phyloP scores from a whole-genome alignment of 2,113 vertebrate species.

The Mystacornis crossleyi region DNA sequence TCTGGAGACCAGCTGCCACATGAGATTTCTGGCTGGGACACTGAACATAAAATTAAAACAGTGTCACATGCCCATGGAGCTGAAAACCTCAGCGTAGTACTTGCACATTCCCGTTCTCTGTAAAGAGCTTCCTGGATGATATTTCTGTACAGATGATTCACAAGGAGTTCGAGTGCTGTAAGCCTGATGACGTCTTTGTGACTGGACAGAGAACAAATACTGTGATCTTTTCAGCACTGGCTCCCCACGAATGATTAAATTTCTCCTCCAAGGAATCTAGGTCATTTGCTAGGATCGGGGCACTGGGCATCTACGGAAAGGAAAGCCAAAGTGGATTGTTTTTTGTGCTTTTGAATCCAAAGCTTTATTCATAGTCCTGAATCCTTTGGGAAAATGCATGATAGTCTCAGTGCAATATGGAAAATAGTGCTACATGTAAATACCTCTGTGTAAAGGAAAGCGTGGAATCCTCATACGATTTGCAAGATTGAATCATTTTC shows the following conservation, averaged over 20 bases:
- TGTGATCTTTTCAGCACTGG: conserved; percentile 22
- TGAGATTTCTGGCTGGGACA: conserved; percentile 62
- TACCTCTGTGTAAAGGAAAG: neutral
- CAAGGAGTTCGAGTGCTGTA: neutral
- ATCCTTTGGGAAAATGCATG: neutral
- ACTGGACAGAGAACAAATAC: conserved; percentile 43
- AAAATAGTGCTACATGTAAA: neutral
- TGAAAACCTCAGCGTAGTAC: neutral
- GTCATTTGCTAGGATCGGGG: neutral
- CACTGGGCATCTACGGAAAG: neutral
- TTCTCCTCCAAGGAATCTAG: neutral
- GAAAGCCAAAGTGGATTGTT: neutral
- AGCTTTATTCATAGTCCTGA: neutral
- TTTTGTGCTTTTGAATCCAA: neutral
- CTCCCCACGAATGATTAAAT: neutral
- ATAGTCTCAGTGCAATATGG: neutral
- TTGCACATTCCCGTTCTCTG: neutral
- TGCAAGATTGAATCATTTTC: neutral
- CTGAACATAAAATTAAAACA: conserved; percentile 48
- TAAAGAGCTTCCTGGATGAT: conserved; percentile 40
- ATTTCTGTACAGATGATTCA: conserved; percentile 62
- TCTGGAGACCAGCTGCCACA: conserved; percentile 62
- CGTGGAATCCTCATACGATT: neutral
- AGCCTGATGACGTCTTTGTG: conserved; percentile 52
- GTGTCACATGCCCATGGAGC: neutral